Evolutionary conservation across 2,888 invertebrate species (phyloP), one percentile per base, ranked within the genome.

Genomic region (Agrochola circellaris): DNA sequence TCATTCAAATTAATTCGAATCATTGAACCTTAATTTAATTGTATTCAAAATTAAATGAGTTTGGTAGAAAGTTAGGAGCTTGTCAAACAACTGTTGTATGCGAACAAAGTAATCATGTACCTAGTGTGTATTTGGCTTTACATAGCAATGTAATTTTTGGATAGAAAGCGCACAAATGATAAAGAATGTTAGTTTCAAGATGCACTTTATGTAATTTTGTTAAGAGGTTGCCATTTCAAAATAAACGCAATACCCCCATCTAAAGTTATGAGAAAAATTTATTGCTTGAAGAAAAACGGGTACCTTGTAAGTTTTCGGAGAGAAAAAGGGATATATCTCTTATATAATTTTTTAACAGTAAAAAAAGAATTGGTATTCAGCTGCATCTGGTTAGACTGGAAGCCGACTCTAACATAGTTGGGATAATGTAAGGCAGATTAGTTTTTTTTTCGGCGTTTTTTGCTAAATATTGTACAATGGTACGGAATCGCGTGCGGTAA

Each of bases 161-260:
- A 42, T 20, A n/a, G 11, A 20, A 65, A 75, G 26, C 20, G 30
- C 30, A 9, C 9, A 58, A 38, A 15, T 13, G 6, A 13, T 26
- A 15, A 48, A 23, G 23, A 54, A 45, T 70, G 7, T 69, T 61
- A 38, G 42, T 64, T 64, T 30, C 34, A 34, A 51, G 26, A 56
- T 38, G 54, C 64, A 73, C 30, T 80, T 75, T 65, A 69, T 0
- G 15, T 60, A 48, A 79, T 65, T 75, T 60, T 66, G n/a, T 60
- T 66, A 23, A 64, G 61, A 75, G 20, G 51, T 69, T 64, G 0
- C 38, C 13, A 5, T 42, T 74, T 69, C 4, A 65, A 65, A 66
- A 66, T 38, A 75, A 11, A 48, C 0, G 20, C 1, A 42, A 20
- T 5, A 23, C 11, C 30, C n/a, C 15, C 30, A 34, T n/a, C 30